Percentiles rank a stretch among this genome's conserved stretches.
These are phyloP conservation scores for Balaeniceps rex DNA, from an alignment of 2,113 vertebrate genomes.

Conservation along the genomic window DNA sequence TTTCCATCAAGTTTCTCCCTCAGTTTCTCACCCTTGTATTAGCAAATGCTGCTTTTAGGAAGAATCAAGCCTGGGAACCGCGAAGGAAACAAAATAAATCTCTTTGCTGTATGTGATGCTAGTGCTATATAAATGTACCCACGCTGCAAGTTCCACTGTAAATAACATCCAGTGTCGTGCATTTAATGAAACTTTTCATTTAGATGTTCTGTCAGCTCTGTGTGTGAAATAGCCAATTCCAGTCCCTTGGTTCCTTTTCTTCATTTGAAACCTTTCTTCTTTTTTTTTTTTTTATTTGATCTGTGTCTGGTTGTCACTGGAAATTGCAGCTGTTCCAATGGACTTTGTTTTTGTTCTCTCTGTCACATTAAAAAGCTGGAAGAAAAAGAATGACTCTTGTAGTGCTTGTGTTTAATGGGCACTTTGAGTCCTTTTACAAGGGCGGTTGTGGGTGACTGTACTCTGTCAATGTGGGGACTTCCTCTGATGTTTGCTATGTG, in stretches of 20 bases:
- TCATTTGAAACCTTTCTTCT: neutral
- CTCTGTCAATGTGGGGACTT: neutral
- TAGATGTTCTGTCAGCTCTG: neutral
- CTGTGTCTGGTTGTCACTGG: constrained; percentile 16
- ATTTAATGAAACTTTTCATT: neutral
- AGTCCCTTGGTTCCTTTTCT: neutral
- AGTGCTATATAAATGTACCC: neutral
- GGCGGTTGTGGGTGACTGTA: neutral
- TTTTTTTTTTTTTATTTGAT: neutral
- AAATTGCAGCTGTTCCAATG: constrained; percentile 31
- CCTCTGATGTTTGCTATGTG: neutral
- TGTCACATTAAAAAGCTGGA: constrained; percentile 35
- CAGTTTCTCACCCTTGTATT: neutral
- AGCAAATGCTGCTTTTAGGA: constrained; percentile 14
- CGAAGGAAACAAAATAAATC: neutral
- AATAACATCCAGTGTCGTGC: neutral
- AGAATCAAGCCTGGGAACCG: neutral
- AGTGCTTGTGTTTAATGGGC: neutral
- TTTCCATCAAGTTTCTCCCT: neutral
- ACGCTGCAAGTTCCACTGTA: constrained; percentile 24
- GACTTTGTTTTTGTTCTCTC: constrained; percentile 44
- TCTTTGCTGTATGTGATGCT: neutral
- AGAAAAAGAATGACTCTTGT: neutral
- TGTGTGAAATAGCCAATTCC: constrained; percentile 27
- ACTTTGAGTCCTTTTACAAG: neutral